Evolutionary conservation across 1,140 invertebrate genomes (phyloP).

Genomic region (Drosophila littoralis): DNA sequence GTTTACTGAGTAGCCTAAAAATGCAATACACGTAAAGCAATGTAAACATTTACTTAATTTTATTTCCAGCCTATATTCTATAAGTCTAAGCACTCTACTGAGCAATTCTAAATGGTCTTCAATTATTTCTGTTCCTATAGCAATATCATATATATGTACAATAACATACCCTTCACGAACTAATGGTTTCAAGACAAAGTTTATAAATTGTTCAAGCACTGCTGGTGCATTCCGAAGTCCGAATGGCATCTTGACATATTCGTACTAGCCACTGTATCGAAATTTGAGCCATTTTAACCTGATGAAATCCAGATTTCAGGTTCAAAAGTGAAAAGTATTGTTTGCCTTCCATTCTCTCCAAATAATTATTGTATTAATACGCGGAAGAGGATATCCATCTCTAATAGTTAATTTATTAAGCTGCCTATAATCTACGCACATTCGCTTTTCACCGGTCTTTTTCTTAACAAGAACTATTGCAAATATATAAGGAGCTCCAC

Average conservation of each 20-base stretch:
- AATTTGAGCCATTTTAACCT: no score
- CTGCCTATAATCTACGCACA: no score
- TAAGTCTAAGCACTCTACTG: conserved; percentile 47
- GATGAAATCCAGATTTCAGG: no score
- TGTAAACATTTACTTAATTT: conserved; percentile 82
- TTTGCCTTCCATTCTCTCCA: no score
- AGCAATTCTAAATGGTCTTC: background rate
- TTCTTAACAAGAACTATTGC: background rate
- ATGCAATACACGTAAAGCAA: conserved; percentile 39
- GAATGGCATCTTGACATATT: background rate
- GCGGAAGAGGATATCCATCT: no score
- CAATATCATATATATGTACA: background rate
- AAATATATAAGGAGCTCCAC: background rate
- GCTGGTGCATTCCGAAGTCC: background rate
- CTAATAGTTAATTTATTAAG: no score
- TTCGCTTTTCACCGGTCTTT: no score
- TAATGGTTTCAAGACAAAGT: background rate
- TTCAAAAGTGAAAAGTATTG: no score
- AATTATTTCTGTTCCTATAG: background rate
- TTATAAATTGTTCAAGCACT: background rate
- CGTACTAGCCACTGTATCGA: no score
- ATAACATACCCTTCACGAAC: background rate
- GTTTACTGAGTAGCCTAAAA: conserved; percentile 68
- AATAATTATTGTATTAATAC: no score
- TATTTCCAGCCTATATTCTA: conserved; percentile 75